Base-by-base conservation (phyloP, 2,113 vertebrate genomes). In the Gallinago paraguaiae region DNA sequence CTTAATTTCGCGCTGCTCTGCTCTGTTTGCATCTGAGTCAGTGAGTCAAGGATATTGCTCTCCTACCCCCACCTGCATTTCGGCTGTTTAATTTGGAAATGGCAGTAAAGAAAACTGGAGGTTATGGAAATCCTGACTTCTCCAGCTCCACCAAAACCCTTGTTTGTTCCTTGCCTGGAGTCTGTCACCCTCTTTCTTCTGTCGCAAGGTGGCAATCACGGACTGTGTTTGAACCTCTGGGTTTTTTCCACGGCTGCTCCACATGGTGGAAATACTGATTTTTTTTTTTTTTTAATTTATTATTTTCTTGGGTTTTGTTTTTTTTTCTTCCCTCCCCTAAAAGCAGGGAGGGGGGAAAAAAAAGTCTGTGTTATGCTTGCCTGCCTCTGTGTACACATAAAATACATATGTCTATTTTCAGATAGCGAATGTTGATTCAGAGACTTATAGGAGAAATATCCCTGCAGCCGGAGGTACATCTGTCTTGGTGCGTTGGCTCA, bases 201-300 rank as follows among this genome's bases (percentile, higher is more conserved):
- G 65, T 93, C 98, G 46, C 96, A 59, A 86, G 98, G 45, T 97
- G 98, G 98, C 97, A 76, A 46, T 92, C 94, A 11, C 0, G 39
- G 54, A 39, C 81, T 17, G 41, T 0, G 1, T 7, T 43, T 15
- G 7, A 43, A 12, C 50, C 35, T 35, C 5, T 3, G 9, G 14
- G 2, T 7, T 16, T 81, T 80, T 70, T 77, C 60, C 22, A 2
- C 27, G 17, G 12, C 31, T 33, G 31, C 10, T 60, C 33, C 33
- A 5, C 61, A 33, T 11, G n/a, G 28, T 74, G 43, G 33, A 88
- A 94, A 68, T 43, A 48, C 3, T 8, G 17, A 4, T 14, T 16
- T 60, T 31, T 91, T 43, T 46, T n/a, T 57, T 57, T 57, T 86
- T n/a, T 30, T 20, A 54, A 54, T 54, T 16, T 53, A 28, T 53